Conservation (phyloP, 2,797 vertebrate species). For the Petrocephalus schoutedeni region DNA sequence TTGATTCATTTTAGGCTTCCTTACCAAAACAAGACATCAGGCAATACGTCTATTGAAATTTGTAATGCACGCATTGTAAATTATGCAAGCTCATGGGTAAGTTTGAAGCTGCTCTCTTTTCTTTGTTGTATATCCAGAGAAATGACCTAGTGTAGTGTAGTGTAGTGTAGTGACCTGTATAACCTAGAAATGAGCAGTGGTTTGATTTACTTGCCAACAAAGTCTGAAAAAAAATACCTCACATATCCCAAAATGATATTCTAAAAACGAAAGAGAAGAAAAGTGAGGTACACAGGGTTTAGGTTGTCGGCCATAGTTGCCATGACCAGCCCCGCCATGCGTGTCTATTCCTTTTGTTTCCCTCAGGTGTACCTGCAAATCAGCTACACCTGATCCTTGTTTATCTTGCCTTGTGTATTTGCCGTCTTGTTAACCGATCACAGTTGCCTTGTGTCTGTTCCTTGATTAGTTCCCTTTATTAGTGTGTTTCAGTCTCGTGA, state of each 20-base stretch:
- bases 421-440: too few relatives aligned
- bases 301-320: not conserved
- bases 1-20: not conserved
- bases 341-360: too few relatives aligned
- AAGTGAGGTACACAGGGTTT: not conserved
- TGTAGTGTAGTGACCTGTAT: not conserved
- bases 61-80: not conserved
- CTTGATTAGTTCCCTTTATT: too few relatives aligned
- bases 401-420: too few relatives aligned
- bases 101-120: not conserved
- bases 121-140: not conserved
- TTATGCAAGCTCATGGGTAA: slow-evolving; percentile 13
- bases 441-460: too few relatives aligned
- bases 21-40: not conserved
- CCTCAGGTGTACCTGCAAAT: too few relatives aligned
- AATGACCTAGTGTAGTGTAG: not conserved
- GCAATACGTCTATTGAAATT: not conserved
- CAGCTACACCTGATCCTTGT: too few relatives aligned
- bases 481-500: too few relatives aligned
- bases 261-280: not conserved
- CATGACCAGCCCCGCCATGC: too few relatives aligned
- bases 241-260: not conserved
- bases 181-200: not conserved
- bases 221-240: not conserved
- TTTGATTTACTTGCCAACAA: not conserved